Evolutionary conservation across 2,797 vertebrate genomes (phyloP).

Genomic region (Octomys mimax): DNA sequence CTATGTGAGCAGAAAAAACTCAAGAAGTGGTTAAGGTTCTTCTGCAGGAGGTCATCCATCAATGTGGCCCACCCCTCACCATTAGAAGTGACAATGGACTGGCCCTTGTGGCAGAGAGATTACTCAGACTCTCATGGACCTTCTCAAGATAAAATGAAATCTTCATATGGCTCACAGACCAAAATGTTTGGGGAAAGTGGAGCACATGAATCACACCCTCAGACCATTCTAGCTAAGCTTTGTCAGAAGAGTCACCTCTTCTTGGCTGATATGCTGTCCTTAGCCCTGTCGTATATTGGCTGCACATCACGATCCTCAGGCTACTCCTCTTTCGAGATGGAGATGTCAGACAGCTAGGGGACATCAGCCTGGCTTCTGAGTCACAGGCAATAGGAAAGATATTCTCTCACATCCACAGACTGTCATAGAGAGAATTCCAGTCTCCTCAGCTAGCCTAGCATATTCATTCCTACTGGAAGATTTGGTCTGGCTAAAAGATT

Average conservation of each 20-base stretch:
- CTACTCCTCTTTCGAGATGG: background rate
- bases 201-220: background rate
- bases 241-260: background rate
- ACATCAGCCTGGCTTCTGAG: too few relatives aligned
- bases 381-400: too few relatives aligned
- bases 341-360: too few relatives aligned
- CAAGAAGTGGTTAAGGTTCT: background rate
- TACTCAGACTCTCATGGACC: background rate
- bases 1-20: background rate
- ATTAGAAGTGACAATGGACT: background rate
- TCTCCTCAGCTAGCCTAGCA: too few relatives aligned
- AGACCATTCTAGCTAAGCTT: background rate
- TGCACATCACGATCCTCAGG: background rate
- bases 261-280: too few relatives aligned
- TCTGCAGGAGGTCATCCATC: background rate
- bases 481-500: too few relatives aligned
- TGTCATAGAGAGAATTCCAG: too few relatives aligned
- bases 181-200: background rate
- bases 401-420: too few relatives aligned
- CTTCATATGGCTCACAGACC: background rate
- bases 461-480: too few relatives aligned
- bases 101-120: background rate
- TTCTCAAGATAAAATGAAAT: background rate
- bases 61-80: background rate
- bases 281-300: too few relatives aligned